Evolutionary conservation across 1,140 invertebrate species (phyloP).

Genomic region (Whitmania pigra): DNA sequence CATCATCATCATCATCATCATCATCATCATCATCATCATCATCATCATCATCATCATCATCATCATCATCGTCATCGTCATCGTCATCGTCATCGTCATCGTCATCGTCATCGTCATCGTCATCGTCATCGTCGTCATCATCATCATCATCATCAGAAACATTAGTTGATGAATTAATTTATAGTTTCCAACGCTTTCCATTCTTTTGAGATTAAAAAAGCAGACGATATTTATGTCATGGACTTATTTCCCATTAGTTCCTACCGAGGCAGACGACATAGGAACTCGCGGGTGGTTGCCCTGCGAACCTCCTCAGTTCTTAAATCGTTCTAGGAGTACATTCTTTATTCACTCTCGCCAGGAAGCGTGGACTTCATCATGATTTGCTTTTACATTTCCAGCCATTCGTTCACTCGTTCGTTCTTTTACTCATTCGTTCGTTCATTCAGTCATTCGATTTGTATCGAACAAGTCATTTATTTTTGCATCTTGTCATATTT

Average conservation of each 20-base stretch:
- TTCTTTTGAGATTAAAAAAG: too few relatives aligned
- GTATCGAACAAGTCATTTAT: not conserved
- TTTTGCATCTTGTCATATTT: not conserved
- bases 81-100: not conserved
- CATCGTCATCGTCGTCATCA: not conserved
- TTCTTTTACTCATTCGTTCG: slow-evolving; percentile 1
- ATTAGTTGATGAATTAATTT: not conserved
- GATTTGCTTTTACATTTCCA: slow-evolving; percentile 9
- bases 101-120: not conserved
- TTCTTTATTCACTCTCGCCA: not conserved
- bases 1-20: not conserved
- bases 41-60: not conserved
- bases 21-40: not conserved
- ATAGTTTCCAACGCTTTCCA: not conserved
- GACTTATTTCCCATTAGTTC: not conserved
- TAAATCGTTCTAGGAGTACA: not conserved
- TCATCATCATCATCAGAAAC: not conserved
- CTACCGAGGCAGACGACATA: too few relatives aligned
- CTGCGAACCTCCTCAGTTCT: not conserved
- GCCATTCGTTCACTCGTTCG: slow-evolving; percentile 6
- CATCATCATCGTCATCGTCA: not conserved
- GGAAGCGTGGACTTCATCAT: too few relatives aligned
- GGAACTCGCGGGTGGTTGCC: not conserved
- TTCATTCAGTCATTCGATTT: slow-evolving; percentile 9
- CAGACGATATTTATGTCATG: not conserved